Evolutionary conservation across 2,888 invertebrate species (phyloP), one percentile per base, ranked within the genome.

Genomic region (Leptinotarsa peninsularis): DNA sequence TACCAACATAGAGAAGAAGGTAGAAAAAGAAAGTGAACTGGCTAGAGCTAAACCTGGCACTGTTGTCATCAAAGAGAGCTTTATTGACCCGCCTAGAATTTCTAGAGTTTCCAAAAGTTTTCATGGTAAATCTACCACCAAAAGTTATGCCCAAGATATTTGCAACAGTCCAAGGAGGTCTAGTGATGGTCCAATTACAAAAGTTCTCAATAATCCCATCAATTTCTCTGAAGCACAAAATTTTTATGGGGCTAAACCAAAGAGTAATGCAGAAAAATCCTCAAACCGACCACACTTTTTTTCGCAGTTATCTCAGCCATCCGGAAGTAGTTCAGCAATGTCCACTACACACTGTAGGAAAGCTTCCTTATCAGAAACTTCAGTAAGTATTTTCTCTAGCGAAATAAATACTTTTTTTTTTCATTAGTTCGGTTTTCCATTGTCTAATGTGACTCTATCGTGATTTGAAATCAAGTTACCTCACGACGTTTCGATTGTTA

Each of bases 61-160:
- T 4, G 86, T 90, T 27, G 83, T 90, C 43, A 88, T 90, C 2
- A 90, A 89, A 83, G 90, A 90, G 83, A 87, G 86, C 72, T 90
- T 88, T 79, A 90, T 90, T 50, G 90, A 91, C 81, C 89, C 90
- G 4, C 89, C 90, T 1, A 85, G 84, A 80, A 89, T 89, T 76
- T 88, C 85, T 17, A 80, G 90, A 43, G 86, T 90, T 69, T 88
- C 90, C 1, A 89, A 88, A 77, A 90, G 88, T 83, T 88, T 88
- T 77, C 88, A 88, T 77, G 88, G 88, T n/a, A 87, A 87, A 82
- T 84, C 86, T 4, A 80, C 84, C 27, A 81, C 84, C 18, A 84
- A 80, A 75, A 78, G 74, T 67, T 84, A 83, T 71, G 78, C 80
- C 67, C 74, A 85, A 70, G 84, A 85, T 75, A 82, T 83, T 73